Evolutionary conservation across 2,113 vertebrate species (phyloP).

Genomic region (Misgurnus mizolepis): DNA sequence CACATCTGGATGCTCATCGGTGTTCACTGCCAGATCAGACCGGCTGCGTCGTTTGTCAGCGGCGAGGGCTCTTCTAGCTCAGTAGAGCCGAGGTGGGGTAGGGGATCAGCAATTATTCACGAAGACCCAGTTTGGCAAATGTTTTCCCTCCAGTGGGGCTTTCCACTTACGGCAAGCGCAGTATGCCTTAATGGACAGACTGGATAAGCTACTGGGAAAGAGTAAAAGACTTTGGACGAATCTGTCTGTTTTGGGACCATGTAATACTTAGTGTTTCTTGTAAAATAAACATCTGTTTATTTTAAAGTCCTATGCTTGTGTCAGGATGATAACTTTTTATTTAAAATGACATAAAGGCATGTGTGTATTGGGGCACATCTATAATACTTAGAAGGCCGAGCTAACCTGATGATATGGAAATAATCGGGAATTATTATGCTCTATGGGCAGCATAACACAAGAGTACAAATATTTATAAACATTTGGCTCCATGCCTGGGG

Average conservation of each 20-base stretch:
- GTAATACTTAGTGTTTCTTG: not conserved
- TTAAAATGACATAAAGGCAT: not conserved
- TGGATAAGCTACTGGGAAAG: not conserved
- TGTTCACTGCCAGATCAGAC: conserved; percentile 67
- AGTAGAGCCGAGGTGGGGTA: conserved; percentile 58
- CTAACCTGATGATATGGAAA: conserved; percentile 3
- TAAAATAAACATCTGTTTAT: not conserved
- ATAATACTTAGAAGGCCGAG: not conserved
- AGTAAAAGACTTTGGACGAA: conserved; percentile 14
- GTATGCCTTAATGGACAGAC: conserved; percentile 29
- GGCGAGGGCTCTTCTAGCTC: conserved; percentile 62
- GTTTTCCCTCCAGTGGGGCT: conserved; percentile 34
- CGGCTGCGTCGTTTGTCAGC: conserved; percentile 69
- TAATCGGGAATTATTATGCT: not conserved
- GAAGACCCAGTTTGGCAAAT: conserved; percentile 50
- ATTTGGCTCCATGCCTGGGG: not conserved
- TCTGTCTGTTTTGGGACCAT: no score
- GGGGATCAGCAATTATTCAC: conserved; percentile 64
- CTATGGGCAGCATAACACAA: not conserved
- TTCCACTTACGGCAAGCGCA: conserved; percentile 42
- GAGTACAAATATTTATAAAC: conserved; percentile 1
- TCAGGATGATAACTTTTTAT: not conserved
- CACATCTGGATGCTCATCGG: conserved; percentile 22
- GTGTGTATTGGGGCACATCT: not conserved
- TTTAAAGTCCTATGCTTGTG: not conserved